These are phyloP conservation scores for Pteronotus mesoamericanus DNA, from an alignment of 2,797 vertebrate genomes.

Conservation along the genomic window DNA sequence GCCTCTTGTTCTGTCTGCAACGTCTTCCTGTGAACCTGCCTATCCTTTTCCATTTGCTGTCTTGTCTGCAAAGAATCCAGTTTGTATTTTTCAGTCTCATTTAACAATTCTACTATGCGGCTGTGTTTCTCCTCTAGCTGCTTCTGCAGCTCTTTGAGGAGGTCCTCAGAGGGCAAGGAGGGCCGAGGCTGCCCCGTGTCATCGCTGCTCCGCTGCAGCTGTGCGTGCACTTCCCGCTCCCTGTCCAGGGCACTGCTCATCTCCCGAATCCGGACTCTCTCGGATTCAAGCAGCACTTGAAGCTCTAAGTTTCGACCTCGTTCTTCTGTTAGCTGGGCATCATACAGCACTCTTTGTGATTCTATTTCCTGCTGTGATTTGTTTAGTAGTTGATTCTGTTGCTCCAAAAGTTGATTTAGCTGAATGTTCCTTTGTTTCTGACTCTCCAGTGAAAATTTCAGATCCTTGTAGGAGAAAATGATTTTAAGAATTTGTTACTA, in stretches of 20 bases:
- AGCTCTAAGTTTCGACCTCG: slow-evolving; percentile 84
- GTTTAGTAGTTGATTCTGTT: slow-evolving; percentile 85
- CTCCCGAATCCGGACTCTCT: slow-evolving; percentile 87
- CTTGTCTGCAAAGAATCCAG: slow-evolving; percentile 87
- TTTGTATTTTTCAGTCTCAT: slow-evolving; percentile 89
- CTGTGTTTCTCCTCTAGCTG: slow-evolving; percentile 91
- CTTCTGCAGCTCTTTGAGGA: slow-evolving; percentile 88
- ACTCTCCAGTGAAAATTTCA: slow-evolving; percentile 89
- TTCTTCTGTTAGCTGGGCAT: slow-evolving; percentile 85
- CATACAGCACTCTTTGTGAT: slow-evolving; percentile 78
- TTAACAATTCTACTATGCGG: slow-evolving; percentile 88
- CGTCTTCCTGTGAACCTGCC: slow-evolving; percentile 81
- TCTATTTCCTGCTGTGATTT: slow-evolving; percentile 84
- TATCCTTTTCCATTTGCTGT: slow-evolving; percentile 88
- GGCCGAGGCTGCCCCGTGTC: slow-evolving; percentile 70
- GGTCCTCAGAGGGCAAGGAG: slow-evolving; percentile 78
- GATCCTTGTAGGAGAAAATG: slow-evolving; percentile 85
- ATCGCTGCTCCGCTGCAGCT: slow-evolving; percentile 79
- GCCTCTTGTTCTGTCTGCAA: slow-evolving; percentile 85
- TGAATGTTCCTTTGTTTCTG: slow-evolving; percentile 83
- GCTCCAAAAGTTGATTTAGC: slow-evolving; percentile 86
- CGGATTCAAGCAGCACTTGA: slow-evolving; percentile 91
- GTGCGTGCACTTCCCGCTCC: slow-evolving; percentile 85
- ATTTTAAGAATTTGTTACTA: slow-evolving; percentile 22
- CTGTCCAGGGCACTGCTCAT: slow-evolving; percentile 86